These are phyloP conservation scores for Taurulus bubalis DNA, from an alignment of 2,113 vertebrate genomes.

Conservation along the genomic window DNA sequence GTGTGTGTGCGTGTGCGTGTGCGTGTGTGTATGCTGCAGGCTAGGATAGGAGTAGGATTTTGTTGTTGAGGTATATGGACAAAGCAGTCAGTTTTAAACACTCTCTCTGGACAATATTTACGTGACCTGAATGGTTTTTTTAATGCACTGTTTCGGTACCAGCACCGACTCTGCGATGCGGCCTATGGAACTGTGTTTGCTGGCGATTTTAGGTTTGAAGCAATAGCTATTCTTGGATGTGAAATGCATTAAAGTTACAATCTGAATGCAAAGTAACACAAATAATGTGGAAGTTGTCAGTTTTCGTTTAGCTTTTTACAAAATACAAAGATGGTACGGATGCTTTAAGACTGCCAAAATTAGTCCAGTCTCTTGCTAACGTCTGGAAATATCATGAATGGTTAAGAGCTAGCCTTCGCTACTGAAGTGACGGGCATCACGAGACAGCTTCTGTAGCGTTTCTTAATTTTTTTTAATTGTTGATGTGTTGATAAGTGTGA, in stretches of 20 bases:
- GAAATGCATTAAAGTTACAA: not conserved
- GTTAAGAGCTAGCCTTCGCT: constrained; percentile 10
- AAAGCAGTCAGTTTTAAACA: constrained; percentile 42
- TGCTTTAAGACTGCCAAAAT: constrained; percentile 20
- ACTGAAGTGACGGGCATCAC: constrained; percentile 16
- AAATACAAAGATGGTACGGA: constrained; percentile 12
- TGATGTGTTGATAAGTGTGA: constrained; percentile 44
- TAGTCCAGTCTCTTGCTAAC: constrained; percentile 6
- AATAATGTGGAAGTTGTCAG: not conserved
- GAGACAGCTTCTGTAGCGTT: constrained; percentile 9
- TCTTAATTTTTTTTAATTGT: not conserved
- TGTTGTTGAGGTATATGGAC: constrained; percentile 35
- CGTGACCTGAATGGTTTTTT: constrained; percentile 20
- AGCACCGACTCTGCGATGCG: not conserved
- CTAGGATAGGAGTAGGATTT: constrained; percentile 1
- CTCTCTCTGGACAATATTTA: constrained; percentile 13
- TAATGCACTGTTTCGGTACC: not conserved
- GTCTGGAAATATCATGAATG: constrained; percentile 28
- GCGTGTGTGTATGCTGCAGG: not conserved
- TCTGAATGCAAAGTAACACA: constrained; percentile 8
- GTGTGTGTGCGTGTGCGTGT: not conserved
- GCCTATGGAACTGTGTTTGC: not conserved
- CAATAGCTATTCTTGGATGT: not conserved
- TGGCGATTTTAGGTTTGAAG: not conserved
- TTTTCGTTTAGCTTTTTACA: constrained; percentile 17